A percentile compares a stretch with the other conserved stretches of the same genome.
phyloP scores from a whole-genome alignment of 37 sponge, comb jelly and placozoan species.

The Mnemiopsis leidyi region DNA sequence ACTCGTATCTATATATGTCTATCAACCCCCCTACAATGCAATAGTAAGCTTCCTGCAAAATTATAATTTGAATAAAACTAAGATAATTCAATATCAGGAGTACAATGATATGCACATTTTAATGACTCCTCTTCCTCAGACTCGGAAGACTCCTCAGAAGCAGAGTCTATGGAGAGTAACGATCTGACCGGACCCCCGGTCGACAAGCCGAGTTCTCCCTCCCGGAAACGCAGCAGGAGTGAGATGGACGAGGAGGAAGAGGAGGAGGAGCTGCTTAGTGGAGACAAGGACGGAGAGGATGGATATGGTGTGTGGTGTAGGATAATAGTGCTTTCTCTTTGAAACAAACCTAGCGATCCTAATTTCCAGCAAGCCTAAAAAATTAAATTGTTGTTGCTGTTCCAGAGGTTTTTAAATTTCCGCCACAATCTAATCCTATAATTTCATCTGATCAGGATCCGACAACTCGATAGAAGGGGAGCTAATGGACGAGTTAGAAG shows the following conservation, averaged over 20 bases:
- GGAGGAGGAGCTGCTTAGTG: background rate
- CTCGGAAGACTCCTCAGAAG: slow-evolving; percentile 49
- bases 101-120: too few relatives aligned
- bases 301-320: background rate
- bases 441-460: too few relatives aligned
- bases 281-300: background rate
- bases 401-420: background rate
- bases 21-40: too few relatives aligned
- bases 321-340: background rate
- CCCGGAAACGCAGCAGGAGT: background rate
- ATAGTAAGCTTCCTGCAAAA: too few relatives aligned
- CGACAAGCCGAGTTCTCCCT: background rate
- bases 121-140: background rate
- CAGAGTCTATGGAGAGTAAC: slow-evolving; percentile 36
- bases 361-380: too few relatives aligned
- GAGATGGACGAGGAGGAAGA: background rate
- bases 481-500: slow-evolving; percentile 27
- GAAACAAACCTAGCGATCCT: too few relatives aligned
- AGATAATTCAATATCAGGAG: too few relatives aligned
- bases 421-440: too few relatives aligned
- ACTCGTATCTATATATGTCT: too few relatives aligned
- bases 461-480: slow-evolving; percentile 39
- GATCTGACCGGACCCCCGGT: slow-evolving; percentile 21
- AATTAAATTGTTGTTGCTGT: too few relatives aligned
- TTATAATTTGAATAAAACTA: too few relatives aligned